Evolutionary conservation across 92 coral and sea anemone species (phyloP).

Genomic region (Siderastrea siderea): DNA sequence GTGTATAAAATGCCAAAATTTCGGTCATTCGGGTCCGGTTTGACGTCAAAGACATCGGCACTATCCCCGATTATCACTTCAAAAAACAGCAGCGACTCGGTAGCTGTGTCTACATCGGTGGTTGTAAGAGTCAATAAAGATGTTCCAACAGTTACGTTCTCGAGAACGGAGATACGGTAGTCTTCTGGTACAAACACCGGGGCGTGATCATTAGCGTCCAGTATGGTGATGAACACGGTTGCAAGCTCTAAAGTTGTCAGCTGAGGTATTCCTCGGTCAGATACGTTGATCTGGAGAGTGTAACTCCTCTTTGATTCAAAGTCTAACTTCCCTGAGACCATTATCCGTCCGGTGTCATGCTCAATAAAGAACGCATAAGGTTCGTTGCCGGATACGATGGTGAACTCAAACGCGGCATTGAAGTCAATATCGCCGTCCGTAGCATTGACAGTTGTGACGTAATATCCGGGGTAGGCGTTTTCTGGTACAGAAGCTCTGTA

Average conservation of each 20-base stretch:
- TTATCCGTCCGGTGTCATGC: slow-evolving; percentile 72
- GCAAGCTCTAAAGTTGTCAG: slow-evolving; percentile 55
- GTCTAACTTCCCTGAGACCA: slow-evolving; percentile 83
- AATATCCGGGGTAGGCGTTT: slow-evolving; percentile 74
- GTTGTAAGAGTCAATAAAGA: slow-evolving; percentile 73
- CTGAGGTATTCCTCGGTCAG: slow-evolving; percentile 86
- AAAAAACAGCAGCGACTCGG: slow-evolving; percentile 67
- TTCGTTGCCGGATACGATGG: slow-evolving; percentile 81
- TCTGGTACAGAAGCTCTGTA: slow-evolving; percentile 82
- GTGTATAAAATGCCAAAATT: slow-evolving; percentile 65
- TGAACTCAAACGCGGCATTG: slow-evolving; percentile 74
- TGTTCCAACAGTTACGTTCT: slow-evolving; percentile 77
- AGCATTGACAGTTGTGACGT: slow-evolving; percentile 75
- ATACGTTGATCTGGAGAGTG: slow-evolving; percentile 81
- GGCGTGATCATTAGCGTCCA: slow-evolving; percentile 87
- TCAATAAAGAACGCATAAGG: slow-evolving; percentile 90
- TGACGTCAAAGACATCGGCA: slow-evolving; percentile 72
- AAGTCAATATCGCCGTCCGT: slow-evolving; percentile 71
- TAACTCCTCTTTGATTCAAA: slow-evolving; percentile 71
- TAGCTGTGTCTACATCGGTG: slow-evolving; percentile 72
- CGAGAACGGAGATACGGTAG: slow-evolving; percentile 67
- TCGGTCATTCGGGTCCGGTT: slow-evolving; percentile 49
- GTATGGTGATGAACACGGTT: slow-evolving; percentile 70
- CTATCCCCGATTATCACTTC: slow-evolving; percentile 76
- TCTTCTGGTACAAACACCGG: slow-evolving; percentile 79